Conservation (phyloP, 1,140 invertebrate species). For the Panagrolaimus sp. region DNA sequence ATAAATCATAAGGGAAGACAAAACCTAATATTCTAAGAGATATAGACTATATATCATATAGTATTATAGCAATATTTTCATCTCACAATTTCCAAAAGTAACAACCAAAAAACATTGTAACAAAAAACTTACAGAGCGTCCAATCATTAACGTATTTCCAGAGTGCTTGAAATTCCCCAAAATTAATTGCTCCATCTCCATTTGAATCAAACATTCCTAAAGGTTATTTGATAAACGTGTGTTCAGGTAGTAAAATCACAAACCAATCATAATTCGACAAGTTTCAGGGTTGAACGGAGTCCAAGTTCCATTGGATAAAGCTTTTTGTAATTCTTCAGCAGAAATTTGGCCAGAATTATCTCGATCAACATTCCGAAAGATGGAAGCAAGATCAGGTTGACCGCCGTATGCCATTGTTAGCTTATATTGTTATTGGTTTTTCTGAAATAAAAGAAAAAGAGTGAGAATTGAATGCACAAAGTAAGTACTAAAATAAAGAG, state of each 20-base stretch:
- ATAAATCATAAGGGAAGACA: no score
- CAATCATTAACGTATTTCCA: slow-evolving; percentile 99
- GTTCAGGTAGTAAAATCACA: slow-evolving; percentile 44
- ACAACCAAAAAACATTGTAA: no score
- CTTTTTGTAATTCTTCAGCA: slow-evolving; percentile 79
- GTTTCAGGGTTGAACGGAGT: slow-evolving; percentile 92
- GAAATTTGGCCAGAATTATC: slow-evolving; percentile 50
- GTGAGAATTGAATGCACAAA: no score
- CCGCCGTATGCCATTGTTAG: neutral
- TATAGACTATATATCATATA: no score
- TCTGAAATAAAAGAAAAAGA: no score
- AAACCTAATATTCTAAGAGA: no score
- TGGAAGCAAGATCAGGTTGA: slow-evolving; percentile 6
- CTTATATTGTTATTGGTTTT: no score
- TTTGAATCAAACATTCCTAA: slow-evolving; percentile 94
- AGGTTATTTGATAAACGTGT: slow-evolving; percentile 38
- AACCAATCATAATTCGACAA: slow-evolving; percentile 86
- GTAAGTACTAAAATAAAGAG: no score
- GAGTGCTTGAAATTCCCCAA: slow-evolving; percentile 85
- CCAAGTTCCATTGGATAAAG: slow-evolving; percentile 89
- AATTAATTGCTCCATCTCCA: slow-evolving; percentile 79
- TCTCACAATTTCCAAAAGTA: no score
- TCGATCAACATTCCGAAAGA: slow-evolving; percentile 46
- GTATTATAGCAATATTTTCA: no score
- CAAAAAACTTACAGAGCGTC: no score